Evolutionary conservation across 2,113 vertebrate genomes (phyloP), one percentile per base, ranked within the genome.

Genomic region (Eurypyga helias): DNA sequence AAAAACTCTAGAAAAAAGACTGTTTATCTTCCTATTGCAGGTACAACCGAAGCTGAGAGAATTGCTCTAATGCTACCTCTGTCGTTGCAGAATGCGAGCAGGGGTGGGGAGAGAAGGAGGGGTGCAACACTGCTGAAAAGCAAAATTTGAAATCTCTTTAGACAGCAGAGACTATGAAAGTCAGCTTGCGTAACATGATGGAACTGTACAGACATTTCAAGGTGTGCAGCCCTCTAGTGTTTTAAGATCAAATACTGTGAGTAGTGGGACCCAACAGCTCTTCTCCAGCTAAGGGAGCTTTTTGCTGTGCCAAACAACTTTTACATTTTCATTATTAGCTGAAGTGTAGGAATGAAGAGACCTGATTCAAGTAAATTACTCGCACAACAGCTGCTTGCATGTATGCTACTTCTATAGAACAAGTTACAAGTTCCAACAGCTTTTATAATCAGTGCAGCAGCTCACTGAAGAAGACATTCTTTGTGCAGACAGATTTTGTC

Each of bases 141-240:
- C 48, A 96, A 97, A 96, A 95, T 94, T 82, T 85, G 72, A 87
- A 97, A 94, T 93, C 86, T 93, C 77, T 96, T 96, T 92, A 91
- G 76, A 36, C 87, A 93, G 86, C 89, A 95, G 57, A 91, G 82
- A 23, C 80, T 75, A 49, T 80, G 85, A 97, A 96, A 97, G 83
- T 54, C 87, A 91, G 82, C 93, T 97, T 97, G 89, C 88, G 73
- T 97, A 96, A 78, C 87, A 83, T 43, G 57, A 34, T 73, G 85
- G 78, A 90, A 79, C 51, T 64, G 36, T 72, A 33, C 76, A 96
- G 83, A 77, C 82, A 75, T 97, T 95, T 97, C 96, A 97, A 98
- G 96, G 95, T 97, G 81, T 90, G 94, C 93, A 97, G 94, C 96
- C 92, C 80, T 93, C 91, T 97, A 95, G 83, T 94, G 86, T 95